Percentiles rank a stretch among this genome's conserved stretches.
These are phyloP conservation scores for Coelopa pilipes DNA, from an alignment of 2,888 invertebrate species.

Conservation along the genomic window DNA sequence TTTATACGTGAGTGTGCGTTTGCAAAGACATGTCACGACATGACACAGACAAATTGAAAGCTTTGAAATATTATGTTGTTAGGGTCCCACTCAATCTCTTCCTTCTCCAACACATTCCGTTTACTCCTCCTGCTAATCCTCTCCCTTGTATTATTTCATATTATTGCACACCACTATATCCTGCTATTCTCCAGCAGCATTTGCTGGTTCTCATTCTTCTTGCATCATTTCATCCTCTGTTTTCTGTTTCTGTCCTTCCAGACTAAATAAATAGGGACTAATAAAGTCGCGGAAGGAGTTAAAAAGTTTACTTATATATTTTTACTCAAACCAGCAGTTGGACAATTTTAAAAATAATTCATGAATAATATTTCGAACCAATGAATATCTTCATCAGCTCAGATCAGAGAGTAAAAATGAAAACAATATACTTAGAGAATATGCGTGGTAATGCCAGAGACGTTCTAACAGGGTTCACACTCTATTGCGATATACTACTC, in stretches of 20 bases:
- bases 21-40: slow-evolving; percentile 37
- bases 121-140: not conserved
- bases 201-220: not conserved
- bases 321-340: slow-evolving; percentile 15
- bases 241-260: no score
- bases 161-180: not conserved
- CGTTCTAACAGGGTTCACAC: no score
- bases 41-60: slow-evolving; percentile 42
- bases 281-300: slow-evolving; percentile 27
- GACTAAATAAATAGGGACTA: no score
- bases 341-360: no score
- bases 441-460: no score
- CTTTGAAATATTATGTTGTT: slow-evolving; percentile 36
- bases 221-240: no score
- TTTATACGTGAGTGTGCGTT: slow-evolving; percentile 19
- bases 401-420: no score
- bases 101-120: not conserved
- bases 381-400: no score
- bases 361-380: no score
- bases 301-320: slow-evolving; percentile 20
- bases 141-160: not conserved
- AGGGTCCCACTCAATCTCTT: slow-evolving; percentile 26
- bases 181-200: not conserved
- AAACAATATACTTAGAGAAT: no score
- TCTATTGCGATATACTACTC: no score